A percentile compares a stretch with the other conserved stretches of the same genome.
phyloP scores from a whole-genome alignment of 2,113 vertebrate species.

The Oryctolagus cuniculus region mOryCun1.1 NC_091433.1:32566001-32566500 shows the following conservation, averaged over 20 bases:
- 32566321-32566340: neutral
- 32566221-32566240: slow-evolving; percentile 30
- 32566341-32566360: neutral
- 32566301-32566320: neutral
- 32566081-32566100: slow-evolving; percentile 29
- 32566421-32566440: slow-evolving; percentile 47
- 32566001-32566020: no score
- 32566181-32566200: neutral
- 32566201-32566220: neutral
- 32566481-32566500: neutral
- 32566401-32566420: neutral
- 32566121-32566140: neutral
- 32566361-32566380: neutral
- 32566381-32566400: neutral
- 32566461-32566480: slow-evolving; percentile 39
- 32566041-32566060: no score
- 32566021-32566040: no score
- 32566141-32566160: neutral
- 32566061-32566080: neutral
- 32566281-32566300: neutral
- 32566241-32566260: neutral
- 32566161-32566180: neutral
- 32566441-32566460: neutral
- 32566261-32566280: slow-evolving; percentile 28
- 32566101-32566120: neutral